Evolutionary conservation across 2,113 vertebrate genomes (phyloP).

Genomic region (Proteles cristata): DNA sequence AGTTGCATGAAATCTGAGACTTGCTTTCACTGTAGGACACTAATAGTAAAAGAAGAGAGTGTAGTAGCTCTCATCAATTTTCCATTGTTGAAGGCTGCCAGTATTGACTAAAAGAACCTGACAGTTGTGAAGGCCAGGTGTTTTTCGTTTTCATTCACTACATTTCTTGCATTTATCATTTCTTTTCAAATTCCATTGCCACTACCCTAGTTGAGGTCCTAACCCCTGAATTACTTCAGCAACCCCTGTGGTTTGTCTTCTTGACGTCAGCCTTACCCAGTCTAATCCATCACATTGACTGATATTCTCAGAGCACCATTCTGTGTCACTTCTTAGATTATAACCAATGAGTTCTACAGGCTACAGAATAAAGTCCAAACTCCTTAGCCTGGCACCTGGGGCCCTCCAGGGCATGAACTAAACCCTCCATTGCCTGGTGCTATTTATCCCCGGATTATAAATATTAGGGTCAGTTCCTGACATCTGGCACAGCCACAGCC

Average conservation of each 20-base stretch:
- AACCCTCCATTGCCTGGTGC: neutral
- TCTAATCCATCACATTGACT: neutral
- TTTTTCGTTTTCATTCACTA: neutral
- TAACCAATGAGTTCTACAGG: neutral
- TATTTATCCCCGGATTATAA: conserved; percentile 39
- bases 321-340: neutral
- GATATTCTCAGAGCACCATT: neutral
- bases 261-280: neutral
- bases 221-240: neutral
- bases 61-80: neutral
- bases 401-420: neutral
- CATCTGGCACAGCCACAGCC: neutral
- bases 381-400: neutral
- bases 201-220: neutral
- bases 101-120: neutral
- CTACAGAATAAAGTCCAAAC: neutral
- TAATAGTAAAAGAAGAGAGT: neutral
- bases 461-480: conserved; percentile 3
- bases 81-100: neutral
- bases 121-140: neutral
- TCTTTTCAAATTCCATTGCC: neutral
- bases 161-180: conserved; percentile 4
- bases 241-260: neutral
- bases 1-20: neutral
- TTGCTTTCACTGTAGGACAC: neutral